Base-by-base conservation (phyloP, 2,113 vertebrate species). In the Solea senegalensis region DNA sequence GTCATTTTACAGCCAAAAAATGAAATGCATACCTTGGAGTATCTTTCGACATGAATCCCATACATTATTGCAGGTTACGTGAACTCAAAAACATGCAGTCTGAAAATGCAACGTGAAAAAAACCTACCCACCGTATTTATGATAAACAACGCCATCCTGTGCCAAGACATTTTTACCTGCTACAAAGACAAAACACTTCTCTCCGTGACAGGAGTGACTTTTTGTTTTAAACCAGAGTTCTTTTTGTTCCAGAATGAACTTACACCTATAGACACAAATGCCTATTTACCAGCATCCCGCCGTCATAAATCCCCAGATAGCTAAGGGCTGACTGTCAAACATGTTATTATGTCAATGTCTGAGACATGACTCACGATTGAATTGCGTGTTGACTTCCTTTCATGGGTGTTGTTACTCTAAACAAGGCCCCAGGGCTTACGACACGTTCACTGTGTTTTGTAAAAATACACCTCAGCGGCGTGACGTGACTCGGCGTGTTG, bases 271-370 rank as follows among this genome's bases (percentile, higher is more conserved):
- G 9, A 12, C 14, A 3, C 50, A 16, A 15, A 45, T 56, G 62
- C 55, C 48, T 61, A 8, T 60, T 70, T 48, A 7, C 15, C 1
- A n/a, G 26, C 70, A 51, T 67, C 60, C 39, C 48, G 43, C 53
- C n/a, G 48, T n/a, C 57, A 55, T 59, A 66, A 69, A 61, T 53
- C 44, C 56, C 66, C 7, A 39, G 9, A 63, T 40, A 4, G 60
- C 10, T 65, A 43, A 53, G 69, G 48, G 54, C 58, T 53, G 72
- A 80, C 74, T 65, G 51, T 65, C 56, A 66, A 79, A 12, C 39
- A 28, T 84, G 50, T 88, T 3, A 89, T 87, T 82, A 89, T 59
- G 51, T 66, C 56, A 7, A 41, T 61, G 40, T 65, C 58, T 52
- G 43, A 85, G 76, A 82, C 65, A 45, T 81, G 80, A 78, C 43